Evolutionary conservation across 2,113 vertebrate genomes (phyloP).

Genomic region (Acinonyx jubatus): DNA sequence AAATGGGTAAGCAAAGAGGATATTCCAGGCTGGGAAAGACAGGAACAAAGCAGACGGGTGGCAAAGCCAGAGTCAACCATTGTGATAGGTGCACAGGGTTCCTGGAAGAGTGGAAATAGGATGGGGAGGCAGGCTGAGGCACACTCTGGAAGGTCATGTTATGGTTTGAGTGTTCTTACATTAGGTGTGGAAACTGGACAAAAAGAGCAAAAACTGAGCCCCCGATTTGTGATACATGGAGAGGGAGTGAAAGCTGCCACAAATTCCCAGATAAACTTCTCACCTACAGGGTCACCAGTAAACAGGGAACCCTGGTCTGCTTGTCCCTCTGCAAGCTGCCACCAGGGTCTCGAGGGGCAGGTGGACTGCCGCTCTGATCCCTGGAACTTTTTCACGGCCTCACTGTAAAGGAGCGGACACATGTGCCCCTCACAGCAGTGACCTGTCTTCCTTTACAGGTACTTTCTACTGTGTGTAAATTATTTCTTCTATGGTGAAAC

Average conservation of each 20-base stretch:
- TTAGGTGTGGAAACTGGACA: neutral
- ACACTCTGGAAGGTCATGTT: neutral
- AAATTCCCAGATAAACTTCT: neutral
- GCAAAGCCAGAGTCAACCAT: neutral
- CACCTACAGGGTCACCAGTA: neutral
- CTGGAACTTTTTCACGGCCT: neutral
- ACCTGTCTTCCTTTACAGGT: slow-evolving; percentile 86
- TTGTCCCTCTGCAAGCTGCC: neutral
- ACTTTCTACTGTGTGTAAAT: slow-evolving; percentile 98
- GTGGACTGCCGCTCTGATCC: neutral
- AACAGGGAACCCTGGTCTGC: neutral
- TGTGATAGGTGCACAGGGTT: neutral
- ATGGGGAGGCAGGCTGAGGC: neutral
- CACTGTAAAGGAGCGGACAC: neutral
- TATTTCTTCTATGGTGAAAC: slow-evolving; percentile 99
- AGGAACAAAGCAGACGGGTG: neutral
- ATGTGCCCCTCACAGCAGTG: rapidly evolving
- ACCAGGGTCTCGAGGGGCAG: rapidly evolving
- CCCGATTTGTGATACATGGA: neutral
- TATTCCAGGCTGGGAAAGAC: neutral
- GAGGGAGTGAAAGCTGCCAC: neutral
- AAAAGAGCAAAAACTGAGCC: neutral
- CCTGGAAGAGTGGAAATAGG: neutral
- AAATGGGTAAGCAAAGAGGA: neutral
- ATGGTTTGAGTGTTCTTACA: neutral